These are phyloP conservation scores for Polymixis flavicincta DNA, from an alignment of 2,888 invertebrate genomes.

Conservation along the genomic window DNA sequence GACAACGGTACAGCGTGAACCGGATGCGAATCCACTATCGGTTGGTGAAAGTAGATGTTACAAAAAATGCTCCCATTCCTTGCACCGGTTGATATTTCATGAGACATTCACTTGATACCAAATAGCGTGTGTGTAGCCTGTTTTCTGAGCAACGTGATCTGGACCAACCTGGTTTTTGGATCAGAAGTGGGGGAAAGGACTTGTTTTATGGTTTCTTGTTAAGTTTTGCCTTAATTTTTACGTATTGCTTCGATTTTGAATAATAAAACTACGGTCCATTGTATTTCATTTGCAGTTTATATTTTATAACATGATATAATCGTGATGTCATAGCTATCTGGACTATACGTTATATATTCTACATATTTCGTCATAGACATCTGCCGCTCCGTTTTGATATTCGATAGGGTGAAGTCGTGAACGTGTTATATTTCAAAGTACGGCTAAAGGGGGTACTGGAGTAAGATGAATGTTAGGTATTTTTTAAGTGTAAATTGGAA, in stretches of 20 bases:
- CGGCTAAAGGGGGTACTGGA: constrained; percentile 4
- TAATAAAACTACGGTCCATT: background rate
- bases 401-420: constrained; percentile 28
- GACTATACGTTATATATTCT: background rate
- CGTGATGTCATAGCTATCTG: constrained; percentile 23
- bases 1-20: constrained; percentile 85
- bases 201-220: constrained; percentile 18
- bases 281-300: constrained; percentile 30
- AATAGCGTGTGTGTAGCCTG: constrained; percentile 66
- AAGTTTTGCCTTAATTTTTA: constrained; percentile 9
- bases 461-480: constrained; percentile 16
- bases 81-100: constrained; percentile 87
- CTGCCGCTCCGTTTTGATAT: constrained; percentile 25
- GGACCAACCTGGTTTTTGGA: constrained; percentile 55
- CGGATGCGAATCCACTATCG: constrained; percentile 88
- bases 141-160: constrained; percentile 63
- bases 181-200: constrained; percentile 32
- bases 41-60: constrained; percentile 89
- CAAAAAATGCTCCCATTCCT: constrained; percentile 91
- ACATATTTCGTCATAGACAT: constrained; percentile 5
- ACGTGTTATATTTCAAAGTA: constrained; percentile 34
- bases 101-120: constrained; percentile 86
- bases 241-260: background rate
- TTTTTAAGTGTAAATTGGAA: constrained; percentile 33
- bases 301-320: background rate